These are phyloP conservation scores for Pristiophorus japonicus DNA, from an alignment of 2,113 vertebrate species.

Conservation along the genomic window DNA sequence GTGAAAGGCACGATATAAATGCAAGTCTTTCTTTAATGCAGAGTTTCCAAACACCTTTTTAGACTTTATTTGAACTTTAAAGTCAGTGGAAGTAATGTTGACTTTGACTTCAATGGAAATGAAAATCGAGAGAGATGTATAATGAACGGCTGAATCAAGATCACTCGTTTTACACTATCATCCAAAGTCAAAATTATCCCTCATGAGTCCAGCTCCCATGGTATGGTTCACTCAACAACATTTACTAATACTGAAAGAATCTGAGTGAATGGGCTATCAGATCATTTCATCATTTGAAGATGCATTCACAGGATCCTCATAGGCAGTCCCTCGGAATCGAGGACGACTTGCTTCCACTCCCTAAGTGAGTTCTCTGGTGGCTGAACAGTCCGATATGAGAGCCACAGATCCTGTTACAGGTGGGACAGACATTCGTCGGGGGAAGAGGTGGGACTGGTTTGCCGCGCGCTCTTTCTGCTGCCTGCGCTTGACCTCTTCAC, in stretches of 20 bases:
- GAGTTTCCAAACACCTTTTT: neutral
- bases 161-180: neutral
- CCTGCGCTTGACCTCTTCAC: too few species aligned
- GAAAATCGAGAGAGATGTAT: neutral
- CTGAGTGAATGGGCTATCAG: neutral
- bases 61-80: neutral
- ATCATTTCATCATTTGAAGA: neutral
- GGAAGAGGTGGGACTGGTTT: too few species aligned
- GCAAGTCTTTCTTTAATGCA: too few species aligned
- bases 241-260: neutral
- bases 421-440: too few species aligned
- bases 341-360: too few species aligned
- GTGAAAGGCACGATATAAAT: too few species aligned
- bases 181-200: neutral
- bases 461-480: too few species aligned
- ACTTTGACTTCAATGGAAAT: neutral
- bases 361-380: too few species aligned
- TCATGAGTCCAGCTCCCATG: neutral
- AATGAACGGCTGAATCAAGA: neutral
- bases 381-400: too few species aligned
- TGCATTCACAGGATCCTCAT: too few species aligned
- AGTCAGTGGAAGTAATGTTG: neutral
- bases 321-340: too few species aligned
- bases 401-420: too few species aligned
- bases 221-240: neutral